Evolutionary conservation across 2,797 vertebrate species (phyloP).

Genomic region (Sciurus carolinensis): DNA sequence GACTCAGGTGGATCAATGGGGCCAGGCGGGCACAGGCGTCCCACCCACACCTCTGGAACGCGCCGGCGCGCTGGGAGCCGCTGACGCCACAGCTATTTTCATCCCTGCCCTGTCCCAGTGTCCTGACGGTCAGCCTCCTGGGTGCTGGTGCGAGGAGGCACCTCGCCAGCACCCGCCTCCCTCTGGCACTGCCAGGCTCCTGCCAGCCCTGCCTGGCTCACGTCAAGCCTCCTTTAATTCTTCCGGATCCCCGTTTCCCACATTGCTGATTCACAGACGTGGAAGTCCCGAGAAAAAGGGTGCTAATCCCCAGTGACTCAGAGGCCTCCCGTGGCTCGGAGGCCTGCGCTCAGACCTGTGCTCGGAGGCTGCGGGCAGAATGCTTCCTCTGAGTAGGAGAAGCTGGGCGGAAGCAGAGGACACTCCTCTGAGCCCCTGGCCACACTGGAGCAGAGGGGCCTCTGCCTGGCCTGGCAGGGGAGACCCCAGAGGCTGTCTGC

Average conservation of each 20-base stretch:
- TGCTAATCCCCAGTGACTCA: constrained; percentile 65
- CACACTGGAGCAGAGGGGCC: background rate
- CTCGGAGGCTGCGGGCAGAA: background rate
- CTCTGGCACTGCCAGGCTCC: background rate
- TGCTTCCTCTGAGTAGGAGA: background rate
- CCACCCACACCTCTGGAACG: constrained; percentile 22
- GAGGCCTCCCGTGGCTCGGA: background rate
- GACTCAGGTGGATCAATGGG: constrained; percentile 55
- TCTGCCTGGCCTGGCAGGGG: background rate
- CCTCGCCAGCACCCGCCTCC: background rate
- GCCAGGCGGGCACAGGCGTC: constrained; percentile 40
- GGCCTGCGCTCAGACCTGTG: constrained; percentile 3
- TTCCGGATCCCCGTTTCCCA: background rate
- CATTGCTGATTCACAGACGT: constrained; percentile 59
- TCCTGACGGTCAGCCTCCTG: background rate
- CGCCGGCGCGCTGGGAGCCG: background rate
- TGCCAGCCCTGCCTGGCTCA: constrained; percentile 41
- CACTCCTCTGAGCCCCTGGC: constrained; percentile 12
- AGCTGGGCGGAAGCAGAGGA: constrained; percentile 60
- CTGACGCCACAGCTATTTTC: constrained; percentile 65
- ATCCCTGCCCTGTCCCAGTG: constrained; percentile 23
- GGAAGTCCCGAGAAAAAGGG: background rate
- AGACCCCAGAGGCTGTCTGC: background rate
- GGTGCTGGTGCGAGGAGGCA: background rate
- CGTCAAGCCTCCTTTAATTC: constrained; percentile 5